phyloP scores from a whole-genome alignment of 1,140 invertebrate species.

The Caenorhabditis briggsae region DNA sequence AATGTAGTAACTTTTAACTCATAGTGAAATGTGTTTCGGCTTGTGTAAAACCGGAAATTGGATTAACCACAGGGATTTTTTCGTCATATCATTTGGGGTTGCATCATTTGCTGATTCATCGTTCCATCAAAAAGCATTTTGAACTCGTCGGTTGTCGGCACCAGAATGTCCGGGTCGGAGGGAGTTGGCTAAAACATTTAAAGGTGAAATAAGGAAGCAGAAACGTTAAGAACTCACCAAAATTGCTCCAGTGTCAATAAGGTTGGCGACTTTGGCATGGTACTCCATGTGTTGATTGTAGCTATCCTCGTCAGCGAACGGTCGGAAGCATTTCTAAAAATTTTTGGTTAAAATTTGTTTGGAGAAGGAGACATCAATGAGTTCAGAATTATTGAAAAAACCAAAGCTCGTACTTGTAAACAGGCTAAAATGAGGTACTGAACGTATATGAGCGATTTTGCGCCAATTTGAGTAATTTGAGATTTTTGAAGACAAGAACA shows the following conservation, averaged over 20 bases:
- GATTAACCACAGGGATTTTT: background rate
- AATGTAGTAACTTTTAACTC: too few species aligned
- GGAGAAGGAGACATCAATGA: too few species aligned
- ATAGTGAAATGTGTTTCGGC: background rate
- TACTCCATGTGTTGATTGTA: constrained; percentile 76
- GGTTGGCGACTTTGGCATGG: constrained; percentile 71
- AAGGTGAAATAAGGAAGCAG: background rate
- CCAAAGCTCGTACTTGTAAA: too few species aligned
- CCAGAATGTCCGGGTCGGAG: constrained; percentile 66
- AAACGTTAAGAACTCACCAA: constrained; percentile 58
- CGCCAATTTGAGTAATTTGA: too few species aligned
- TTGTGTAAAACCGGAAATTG: background rate
- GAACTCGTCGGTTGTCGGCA: constrained; percentile 61
- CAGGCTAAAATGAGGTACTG: too few species aligned
- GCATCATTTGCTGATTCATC: background rate
- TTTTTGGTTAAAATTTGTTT: background rate
- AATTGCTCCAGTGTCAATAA: constrained; percentile 59
- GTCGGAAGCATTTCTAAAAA: constrained; percentile 72
- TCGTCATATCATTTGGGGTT: background rate
- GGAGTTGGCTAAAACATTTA: constrained; percentile 43
- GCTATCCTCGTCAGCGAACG: constrained; percentile 72
- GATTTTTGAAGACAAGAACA: too few species aligned
- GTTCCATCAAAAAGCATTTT: constrained; percentile 25
- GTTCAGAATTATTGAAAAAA: too few species aligned
- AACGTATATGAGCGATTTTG: too few species aligned